Conservation (phyloP, 2,888 invertebrate species). For the Hyposoter dolosus region DNA sequence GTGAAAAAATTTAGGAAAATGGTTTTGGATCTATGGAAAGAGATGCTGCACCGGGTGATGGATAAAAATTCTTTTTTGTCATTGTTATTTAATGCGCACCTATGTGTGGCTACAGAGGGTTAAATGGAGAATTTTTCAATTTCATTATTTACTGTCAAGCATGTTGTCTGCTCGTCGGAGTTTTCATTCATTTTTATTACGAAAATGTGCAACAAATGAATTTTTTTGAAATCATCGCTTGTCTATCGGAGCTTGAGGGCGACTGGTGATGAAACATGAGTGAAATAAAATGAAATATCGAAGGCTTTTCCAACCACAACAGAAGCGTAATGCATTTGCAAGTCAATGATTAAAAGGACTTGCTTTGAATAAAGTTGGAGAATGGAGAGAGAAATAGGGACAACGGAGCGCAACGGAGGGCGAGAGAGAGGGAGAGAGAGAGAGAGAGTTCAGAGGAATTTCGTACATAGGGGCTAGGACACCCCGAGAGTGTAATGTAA, state of each 20-base stretch:
- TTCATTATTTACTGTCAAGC: too few species aligned
- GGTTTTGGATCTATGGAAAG: too few species aligned
- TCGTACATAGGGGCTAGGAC: slow-evolving; percentile 73
- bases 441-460: slow-evolving; percentile 69
- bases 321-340: slow-evolving; percentile 9
- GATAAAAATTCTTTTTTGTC: too few species aligned
- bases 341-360: slow-evolving; percentile 21
- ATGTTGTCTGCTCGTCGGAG: too few species aligned
- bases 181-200: too few species aligned
- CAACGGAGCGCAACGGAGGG: slow-evolving; percentile 49
- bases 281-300: background rate
- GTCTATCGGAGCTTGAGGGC: background rate
- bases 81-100: too few species aligned
- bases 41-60: too few species aligned
- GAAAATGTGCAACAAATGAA: too few species aligned
- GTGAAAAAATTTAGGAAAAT: too few species aligned
- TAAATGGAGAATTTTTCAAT: too few species aligned
- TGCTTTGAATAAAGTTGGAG: slow-evolving; percentile 18
- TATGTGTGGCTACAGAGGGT: too few species aligned
- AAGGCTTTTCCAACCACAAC: slow-evolving; percentile 9
- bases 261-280: background rate
- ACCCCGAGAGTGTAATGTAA: slow-evolving; percentile 83
- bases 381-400: slow-evolving; percentile 28
- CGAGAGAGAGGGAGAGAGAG: slow-evolving; percentile 70
- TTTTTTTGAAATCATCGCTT: background rate